Base-by-base conservation (phyloP, 1,140 invertebrate genomes). In the Cydia fagiglandana region DNA sequence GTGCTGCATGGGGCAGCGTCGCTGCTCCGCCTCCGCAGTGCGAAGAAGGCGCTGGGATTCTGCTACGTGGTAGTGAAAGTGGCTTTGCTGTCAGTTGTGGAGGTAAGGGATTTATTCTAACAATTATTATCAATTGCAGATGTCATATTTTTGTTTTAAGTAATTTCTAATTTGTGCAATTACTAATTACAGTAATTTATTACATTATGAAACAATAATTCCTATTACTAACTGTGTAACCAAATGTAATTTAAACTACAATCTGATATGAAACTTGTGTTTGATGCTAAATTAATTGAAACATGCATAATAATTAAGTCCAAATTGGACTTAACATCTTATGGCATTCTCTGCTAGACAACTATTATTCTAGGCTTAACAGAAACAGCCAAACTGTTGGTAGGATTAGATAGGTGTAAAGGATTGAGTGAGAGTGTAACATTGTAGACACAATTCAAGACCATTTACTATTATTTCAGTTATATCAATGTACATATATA, bases 31-130 rank as follows among this genome's bases (percentile, higher is more conserved):
- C 94, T 99, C 45, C 94, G 96, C 81, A 95, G 95, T 91, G 97
- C 97, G 1, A 96, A 97, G 84, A 94, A 97, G 80, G 94, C 99
- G 34, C 93, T 99, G 28, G 99, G 98, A 2, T 94, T 99, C 13
- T 98, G 98, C 86, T 99, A 99, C 90, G 97, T 99, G 20, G 98
- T 99, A 64, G 98, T 99, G 1, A 99, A 99, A 93, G 91, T 92
- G 34, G 91, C 91, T 5, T 82, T 92, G 4, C 84, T 92, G 12
- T 92, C 91, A 79, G 91, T 92, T 82, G 88, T 92, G 77, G 91
- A 92, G 84, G 91, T 92, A 77, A 87, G 86, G 82, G 38, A n/a
- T 77, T 73, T 56, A 38, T 61, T 45, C 70, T 2, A 47, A 75
- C 13, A 34, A 45, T 76, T 68, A 17, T 17, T 56, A 17, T 47